Percentiles rank a stretch among this genome's conserved stretches.
These are phyloP conservation scores for Ailurus styani DNA, from an alignment of 2,113 vertebrate species.

Conservation along the genomic window DNA sequence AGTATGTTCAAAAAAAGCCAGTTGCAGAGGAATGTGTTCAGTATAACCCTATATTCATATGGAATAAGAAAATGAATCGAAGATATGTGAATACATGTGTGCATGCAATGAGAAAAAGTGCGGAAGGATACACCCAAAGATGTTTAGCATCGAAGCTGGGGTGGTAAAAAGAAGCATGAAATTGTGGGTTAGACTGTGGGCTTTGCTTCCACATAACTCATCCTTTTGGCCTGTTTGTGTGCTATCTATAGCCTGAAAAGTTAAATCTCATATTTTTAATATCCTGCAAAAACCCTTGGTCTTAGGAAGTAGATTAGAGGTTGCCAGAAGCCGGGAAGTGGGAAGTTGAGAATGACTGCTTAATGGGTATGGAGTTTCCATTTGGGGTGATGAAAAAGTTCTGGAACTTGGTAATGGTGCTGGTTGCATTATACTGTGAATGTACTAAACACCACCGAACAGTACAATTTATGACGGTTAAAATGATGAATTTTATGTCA, in stretches of 20 bases:
- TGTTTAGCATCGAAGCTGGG: accelerated
- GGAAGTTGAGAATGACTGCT: neutral
- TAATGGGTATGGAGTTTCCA: neutral
- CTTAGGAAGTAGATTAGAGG: neutral
- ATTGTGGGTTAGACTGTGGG: neutral
- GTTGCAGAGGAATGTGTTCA: neutral
- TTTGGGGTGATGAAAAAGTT: neutral
- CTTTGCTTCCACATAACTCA: neutral
- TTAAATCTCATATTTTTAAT: neutral
- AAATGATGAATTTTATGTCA: no score
- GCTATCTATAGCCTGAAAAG: neutral
- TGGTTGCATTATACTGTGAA: neutral
- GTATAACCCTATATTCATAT: neutral
- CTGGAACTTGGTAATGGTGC: neutral
- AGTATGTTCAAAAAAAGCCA: neutral
- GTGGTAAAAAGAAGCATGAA: neutral
- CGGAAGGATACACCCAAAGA: neutral
- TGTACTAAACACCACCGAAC: neutral
- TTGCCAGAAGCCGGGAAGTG: neutral
- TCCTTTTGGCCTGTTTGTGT: neutral
- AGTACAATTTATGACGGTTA: neutral
- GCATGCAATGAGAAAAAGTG: neutral
- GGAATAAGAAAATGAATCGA: neutral
- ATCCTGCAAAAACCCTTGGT: neutral
- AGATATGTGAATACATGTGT: neutral